These are phyloP conservation scores for Acanthaster planci DNA, from an alignment of 35 echinoderm and acorn worm genomes.

Conservation along the genomic window DNA sequence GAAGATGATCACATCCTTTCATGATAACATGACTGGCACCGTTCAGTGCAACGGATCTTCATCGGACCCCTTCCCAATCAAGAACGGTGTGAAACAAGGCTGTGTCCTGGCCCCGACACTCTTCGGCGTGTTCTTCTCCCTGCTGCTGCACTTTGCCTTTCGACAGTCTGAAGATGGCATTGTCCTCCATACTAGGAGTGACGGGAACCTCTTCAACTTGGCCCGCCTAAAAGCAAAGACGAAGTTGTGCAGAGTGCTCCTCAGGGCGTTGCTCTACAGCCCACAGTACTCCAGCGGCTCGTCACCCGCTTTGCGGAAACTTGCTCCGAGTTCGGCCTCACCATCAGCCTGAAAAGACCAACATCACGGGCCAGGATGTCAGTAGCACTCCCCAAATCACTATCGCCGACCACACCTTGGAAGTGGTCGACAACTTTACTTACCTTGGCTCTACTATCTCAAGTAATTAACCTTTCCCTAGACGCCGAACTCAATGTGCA, in stretches of 20 bases:
- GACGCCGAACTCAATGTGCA: conserved; percentile 49
- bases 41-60: conserved; percentile 38
- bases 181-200: too few relatives aligned
- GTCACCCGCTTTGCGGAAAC: conserved; percentile 47
- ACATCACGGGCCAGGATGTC: too few relatives aligned
- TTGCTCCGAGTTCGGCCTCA: conserved; percentile 53
- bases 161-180: too few relatives aligned
- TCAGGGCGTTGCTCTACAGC: conserved; percentile 26
- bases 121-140: too few relatives aligned
- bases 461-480: conserved; percentile 39
- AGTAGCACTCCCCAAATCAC: background rate
- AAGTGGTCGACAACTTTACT: conserved; percentile 32
- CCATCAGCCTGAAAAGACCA: too few relatives aligned
- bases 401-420: conserved; percentile 24
- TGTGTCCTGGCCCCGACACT: conserved; percentile 19
- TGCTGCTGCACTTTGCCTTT: too few relatives aligned
- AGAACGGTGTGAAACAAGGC: conserved; percentile 54
- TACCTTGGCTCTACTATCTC: conserved; percentile 49
- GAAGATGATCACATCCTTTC: too few relatives aligned
- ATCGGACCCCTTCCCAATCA: conserved; percentile 37
- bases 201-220: too few relatives aligned
- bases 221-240: too few relatives aligned
- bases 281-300: conserved; percentile 22
- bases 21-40: background rate
- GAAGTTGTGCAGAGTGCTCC: too few relatives aligned